Percentiles rank a stretch among this genome's conserved stretches.
Evolutionary conservation across 1,140 invertebrate species (phyloP).

Genomic region (Drosophila lowei): DNA sequence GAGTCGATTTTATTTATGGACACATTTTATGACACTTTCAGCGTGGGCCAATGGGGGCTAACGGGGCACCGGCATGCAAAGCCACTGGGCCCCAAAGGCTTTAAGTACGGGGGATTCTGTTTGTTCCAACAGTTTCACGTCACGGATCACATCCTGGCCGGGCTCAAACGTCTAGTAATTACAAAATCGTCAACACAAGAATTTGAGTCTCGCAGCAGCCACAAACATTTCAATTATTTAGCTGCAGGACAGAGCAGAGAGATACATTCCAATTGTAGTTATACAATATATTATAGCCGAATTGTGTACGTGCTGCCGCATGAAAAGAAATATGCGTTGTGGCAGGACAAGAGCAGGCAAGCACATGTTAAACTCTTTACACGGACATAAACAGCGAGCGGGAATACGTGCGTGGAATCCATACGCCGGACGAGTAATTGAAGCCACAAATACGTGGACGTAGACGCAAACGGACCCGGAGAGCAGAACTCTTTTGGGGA

Average conservation of each 20-base stretch:
- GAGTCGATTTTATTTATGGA: conserved; percentile 67
- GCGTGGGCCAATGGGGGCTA: conserved; percentile 33
- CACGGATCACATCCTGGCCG: too few relatives aligned
- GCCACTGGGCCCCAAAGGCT: conserved; percentile 9
- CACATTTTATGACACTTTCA: conserved; percentile 69
- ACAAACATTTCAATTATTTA: conserved; percentile 55
- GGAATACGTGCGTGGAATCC: conserved; percentile 75
- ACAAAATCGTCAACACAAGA: conserved; percentile 6
- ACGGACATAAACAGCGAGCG: conserved; percentile 74
- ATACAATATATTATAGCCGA: conserved; percentile 49
- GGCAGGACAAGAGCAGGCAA: conserved; percentile 34
- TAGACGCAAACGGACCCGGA: not conserved
- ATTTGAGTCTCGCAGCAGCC: not conserved
- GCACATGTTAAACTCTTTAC: conserved; percentile 80
- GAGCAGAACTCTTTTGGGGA: conserved; percentile 33
- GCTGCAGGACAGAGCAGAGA: not conserved
- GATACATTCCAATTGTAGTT: conserved; percentile 62
- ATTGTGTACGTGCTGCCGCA: conserved; percentile 56
- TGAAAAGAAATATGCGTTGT: conserved; percentile 48
- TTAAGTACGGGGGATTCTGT: conserved; percentile 22
- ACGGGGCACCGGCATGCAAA: conserved; percentile 46
- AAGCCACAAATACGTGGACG: conserved; percentile 49
- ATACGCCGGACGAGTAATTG: conserved; percentile 63
- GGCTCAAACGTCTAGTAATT: too few relatives aligned
- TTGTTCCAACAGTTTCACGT: not conserved